Evolutionary conservation across 1,140 invertebrate species (phyloP).

Genomic region (Panulirus ornatus): DNA sequence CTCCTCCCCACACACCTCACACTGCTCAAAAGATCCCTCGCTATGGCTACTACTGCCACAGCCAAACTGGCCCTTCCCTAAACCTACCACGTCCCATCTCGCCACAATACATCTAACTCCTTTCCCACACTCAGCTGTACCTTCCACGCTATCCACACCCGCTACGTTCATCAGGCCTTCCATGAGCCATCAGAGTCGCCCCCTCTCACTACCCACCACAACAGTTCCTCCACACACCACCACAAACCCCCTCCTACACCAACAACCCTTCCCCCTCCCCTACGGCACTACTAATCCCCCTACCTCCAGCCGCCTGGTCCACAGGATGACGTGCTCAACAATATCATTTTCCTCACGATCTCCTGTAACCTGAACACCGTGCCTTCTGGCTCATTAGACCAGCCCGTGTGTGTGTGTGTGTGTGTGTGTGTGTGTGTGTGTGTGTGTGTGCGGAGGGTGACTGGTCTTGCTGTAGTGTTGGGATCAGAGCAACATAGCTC

Average conservation of each 20-base stretch:
- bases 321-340: background rate
- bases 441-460: background rate
- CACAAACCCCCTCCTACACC: background rate
- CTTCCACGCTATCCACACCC: too few relatives aligned
- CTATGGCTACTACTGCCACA: too few relatives aligned
- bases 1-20: too few relatives aligned
- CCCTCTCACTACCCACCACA: background rate
- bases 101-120: too few relatives aligned
- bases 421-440: background rate
- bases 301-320: background rate
- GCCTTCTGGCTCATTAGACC: constrained; percentile 30
- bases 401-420: constrained; percentile 10
- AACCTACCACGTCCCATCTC: too few relatives aligned
- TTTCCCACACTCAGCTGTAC: too few relatives aligned
- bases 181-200: background rate
- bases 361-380: constrained; percentile 8
- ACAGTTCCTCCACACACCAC: background rate
- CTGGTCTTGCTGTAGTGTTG: too few relatives aligned
- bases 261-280: background rate
- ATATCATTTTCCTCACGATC: background rate
- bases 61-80: too few relatives aligned
- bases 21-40: too few relatives aligned
- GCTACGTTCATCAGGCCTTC: too few relatives aligned
- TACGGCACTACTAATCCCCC: background rate
- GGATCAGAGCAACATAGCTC: too few relatives aligned